Base-by-base conservation (phyloP, 2,888 invertebrate genomes). In the Holacanthella duospinosa region DNA sequence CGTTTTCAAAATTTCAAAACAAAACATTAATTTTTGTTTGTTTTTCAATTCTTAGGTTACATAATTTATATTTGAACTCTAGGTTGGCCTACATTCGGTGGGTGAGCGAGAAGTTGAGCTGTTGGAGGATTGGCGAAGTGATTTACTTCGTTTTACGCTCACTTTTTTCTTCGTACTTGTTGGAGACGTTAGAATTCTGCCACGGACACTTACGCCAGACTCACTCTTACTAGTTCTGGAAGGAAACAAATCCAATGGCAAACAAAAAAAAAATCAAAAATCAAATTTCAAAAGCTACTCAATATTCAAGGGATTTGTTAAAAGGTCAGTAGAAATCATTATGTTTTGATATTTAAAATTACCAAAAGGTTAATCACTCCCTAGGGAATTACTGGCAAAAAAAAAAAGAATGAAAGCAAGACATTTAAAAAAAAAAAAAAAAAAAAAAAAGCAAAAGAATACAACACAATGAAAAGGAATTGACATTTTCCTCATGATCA, bases 91-190 rank as follows among this genome's bases (percentile, higher is more conserved):
- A 16, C 36, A 36, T 36, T 36, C 36, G 16, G 9, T 16, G 16
- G 36, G 16, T 36, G 36, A 36, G 36, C 36, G 36, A 36, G 36
- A 12, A 36, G 36, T 21, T 4, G 48, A 48, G 48, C 19, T 4
- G 21, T 21, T 21, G 6, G 48, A 48, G 19, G 12, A n/a, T n/a
- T n/a, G 48, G n/a, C 70, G 72, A 66, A 72, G 69, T 1, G 72
- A 72, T 61, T 70, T 72, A 60, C 72, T 72, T 43, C 72, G 59
- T 61, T 72, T 70, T 25, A 62, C 54, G 61, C 66, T 28, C 4
- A 12, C n/a, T 26, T 55, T 53, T 9, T 21, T 53, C 4, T 53
- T 55, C 9, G 12, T 43, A 24, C 21, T 29, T 16, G 59, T 24
- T 16, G 59, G 59, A 43, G 26, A 21, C 29, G 36, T 29, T 16